These are phyloP conservation scores for Terrapene triunguis DNA, from an alignment of 2,113 vertebrate species.

Conservation along the genomic window DNA sequence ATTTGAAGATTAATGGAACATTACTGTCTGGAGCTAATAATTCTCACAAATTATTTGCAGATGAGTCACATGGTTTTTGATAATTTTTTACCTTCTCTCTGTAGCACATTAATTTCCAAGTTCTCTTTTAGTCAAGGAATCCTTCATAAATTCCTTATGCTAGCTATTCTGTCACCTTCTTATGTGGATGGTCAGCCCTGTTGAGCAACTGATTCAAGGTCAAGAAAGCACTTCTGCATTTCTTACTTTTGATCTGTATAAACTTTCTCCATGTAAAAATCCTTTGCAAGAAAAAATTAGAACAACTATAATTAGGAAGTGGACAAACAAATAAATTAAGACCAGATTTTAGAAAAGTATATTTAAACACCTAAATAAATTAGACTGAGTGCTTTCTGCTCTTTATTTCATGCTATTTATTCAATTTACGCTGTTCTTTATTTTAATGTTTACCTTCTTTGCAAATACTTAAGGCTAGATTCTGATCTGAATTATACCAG, in stretches of 20 bases:
- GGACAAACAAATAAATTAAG: neutral
- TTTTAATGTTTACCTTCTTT: neutral
- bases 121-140: neutral
- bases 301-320: neutral
- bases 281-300: neutral
- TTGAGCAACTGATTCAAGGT: neutral
- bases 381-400: neutral
- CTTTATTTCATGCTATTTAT: neutral
- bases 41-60: neutral
- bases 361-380: neutral
- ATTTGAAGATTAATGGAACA: neutral
- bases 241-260: neutral
- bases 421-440: neutral
- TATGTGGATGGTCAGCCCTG: neutral
- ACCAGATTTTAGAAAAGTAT: neutral
- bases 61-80: neutral
- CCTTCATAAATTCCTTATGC: neutral
- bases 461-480: neutral
- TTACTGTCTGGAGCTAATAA: neutral
- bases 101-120: neutral
- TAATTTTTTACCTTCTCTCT: neutral
- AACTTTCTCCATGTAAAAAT: neutral
- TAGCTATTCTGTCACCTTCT: neutral
- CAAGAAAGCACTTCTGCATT: neutral
- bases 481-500: neutral